These are phyloP conservation scores for Oreonectes daqikongensis DNA, from an alignment of 2,797 vertebrate genomes.

Conservation along the genomic window DNA sequence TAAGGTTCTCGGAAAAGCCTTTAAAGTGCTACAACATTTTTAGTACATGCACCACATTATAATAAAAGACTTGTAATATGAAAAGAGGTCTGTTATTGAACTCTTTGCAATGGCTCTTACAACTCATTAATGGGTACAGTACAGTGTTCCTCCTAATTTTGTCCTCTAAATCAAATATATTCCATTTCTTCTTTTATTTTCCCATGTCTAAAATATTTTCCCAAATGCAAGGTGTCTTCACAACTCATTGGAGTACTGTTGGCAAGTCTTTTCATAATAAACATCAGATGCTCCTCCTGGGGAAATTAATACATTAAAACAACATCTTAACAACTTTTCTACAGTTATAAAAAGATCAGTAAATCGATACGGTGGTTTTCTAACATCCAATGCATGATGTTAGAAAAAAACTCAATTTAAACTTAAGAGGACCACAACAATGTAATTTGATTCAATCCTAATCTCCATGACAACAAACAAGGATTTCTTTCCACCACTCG, in stretches of 20 bases:
- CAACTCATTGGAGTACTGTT: background rate
- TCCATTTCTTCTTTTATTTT: background rate
- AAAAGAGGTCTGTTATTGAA: background rate
- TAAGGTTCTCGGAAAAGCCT: background rate
- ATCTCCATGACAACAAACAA: slow-evolving; percentile 56
- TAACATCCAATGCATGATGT: slow-evolving; percentile 12
- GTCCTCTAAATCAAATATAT: slow-evolving; percentile 5
- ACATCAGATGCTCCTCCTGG: slow-evolving; percentile 11
- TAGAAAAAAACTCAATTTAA: slow-evolving; percentile 45
- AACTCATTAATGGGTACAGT: background rate
- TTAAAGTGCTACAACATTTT: background rate
- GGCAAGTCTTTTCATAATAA: background rate
- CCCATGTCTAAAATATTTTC: background rate
- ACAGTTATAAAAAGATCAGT: too few species aligned
- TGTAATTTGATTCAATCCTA: slow-evolving; percentile 32
- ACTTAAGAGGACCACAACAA: slow-evolving; percentile 45
- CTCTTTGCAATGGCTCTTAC: background rate
- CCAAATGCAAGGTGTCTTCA: background rate
- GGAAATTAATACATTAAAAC: too few species aligned
- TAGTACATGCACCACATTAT: background rate
- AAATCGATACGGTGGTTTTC: too few species aligned
- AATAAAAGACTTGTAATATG: slow-evolving; percentile 25
- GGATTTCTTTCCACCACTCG: slow-evolving; percentile 18
- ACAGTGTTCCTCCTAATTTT: background rate
- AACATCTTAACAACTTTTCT: too few species aligned